A percentile compares a stretch with the other conserved stretches of the same genome.
Evolutionary conservation across 2,113 vertebrate genomes (phyloP).

Genomic region (Anhinga anhinga): DNA sequence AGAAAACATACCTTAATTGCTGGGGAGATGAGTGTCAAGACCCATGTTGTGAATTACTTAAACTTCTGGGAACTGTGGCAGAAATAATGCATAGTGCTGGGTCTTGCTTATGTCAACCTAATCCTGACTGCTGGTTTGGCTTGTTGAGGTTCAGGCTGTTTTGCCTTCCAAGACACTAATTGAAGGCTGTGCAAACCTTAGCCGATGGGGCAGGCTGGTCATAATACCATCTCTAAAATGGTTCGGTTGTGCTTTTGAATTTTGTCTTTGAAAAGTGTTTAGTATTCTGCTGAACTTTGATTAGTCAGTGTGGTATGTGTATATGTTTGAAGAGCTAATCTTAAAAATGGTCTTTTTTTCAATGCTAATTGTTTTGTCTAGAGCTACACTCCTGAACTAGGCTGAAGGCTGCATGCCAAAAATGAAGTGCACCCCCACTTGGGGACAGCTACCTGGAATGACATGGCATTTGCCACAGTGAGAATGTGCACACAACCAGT

Average conservation of each 20-base stretch:
- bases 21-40: background rate
- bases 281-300: background rate
- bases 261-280: background rate
- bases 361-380: background rate
- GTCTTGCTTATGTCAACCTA: background rate
- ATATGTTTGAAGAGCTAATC: background rate
- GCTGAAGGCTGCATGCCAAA: background rate
- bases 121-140: background rate
- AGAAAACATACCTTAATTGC: background rate
- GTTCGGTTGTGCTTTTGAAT: background rate
- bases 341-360: background rate
- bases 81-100: background rate
- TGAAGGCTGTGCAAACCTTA: background rate
- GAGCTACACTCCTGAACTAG: background rate
- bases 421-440: background rate
- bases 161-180: background rate
- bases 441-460: background rate
- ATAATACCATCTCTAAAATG: background rate
- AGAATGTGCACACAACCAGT: background rate
- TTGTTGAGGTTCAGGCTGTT: background rate
- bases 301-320: background rate
- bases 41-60: background rate
- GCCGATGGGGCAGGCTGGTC: background rate
- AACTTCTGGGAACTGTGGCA: background rate
- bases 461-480: accelerated